Base-by-base conservation (phyloP, 2,113 vertebrate species). In the Macaca nemestrina region DNA sequence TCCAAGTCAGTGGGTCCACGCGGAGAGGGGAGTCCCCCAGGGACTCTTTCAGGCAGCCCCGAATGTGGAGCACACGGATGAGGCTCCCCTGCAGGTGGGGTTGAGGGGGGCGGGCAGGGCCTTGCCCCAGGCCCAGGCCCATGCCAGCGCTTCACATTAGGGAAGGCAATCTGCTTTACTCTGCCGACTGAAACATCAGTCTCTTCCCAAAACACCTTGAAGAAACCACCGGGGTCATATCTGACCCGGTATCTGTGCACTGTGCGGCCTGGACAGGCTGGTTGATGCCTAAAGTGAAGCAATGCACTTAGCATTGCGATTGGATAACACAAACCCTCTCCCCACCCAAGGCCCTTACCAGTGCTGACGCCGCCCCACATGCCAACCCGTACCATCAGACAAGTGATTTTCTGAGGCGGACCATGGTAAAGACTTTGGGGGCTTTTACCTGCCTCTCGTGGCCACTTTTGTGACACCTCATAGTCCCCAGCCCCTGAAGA, bases 351-450 rank as follows among this genome's bases (percentile, higher is more conserved):
- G 61, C 61, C 61, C 27, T 32, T 13, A 64, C 5, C 2, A 6
- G 3, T 64, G 61, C 27, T 0, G 27, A 30, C 0, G 12, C 0
- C 12, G 0, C 27, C 27, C 27, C 61, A 8, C 72, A 7, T 17
- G n/a, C 59, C 2, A 4, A 1, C 48, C 55, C 5, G 0, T 5
- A 8, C 1, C 1, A 7, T 22, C 45, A 43, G 30, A 13, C 14
- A 14, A 4, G 6, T 9, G 8, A 13, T 45, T 87, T 50, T 72
- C 67, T 82, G n/a, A 38, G 25, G 61, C 20, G 40, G 35, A 52
- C 0, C 1, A 12, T 18, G 5, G 27, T 11, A 5, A 13, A 9
- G 32, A 2, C 16, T 84, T 32, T 2, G 32, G 17, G 40, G 35
- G 76, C 10, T 38, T 83, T 48, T 20, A 4, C 9, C 11, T 3